A percentile compares a stretch with the other conserved stretches of the same genome.
phyloP scores from a whole-genome alignment of 53 echinoderm and acorn worm genomes.

The Echinarachnius parma region DNA sequence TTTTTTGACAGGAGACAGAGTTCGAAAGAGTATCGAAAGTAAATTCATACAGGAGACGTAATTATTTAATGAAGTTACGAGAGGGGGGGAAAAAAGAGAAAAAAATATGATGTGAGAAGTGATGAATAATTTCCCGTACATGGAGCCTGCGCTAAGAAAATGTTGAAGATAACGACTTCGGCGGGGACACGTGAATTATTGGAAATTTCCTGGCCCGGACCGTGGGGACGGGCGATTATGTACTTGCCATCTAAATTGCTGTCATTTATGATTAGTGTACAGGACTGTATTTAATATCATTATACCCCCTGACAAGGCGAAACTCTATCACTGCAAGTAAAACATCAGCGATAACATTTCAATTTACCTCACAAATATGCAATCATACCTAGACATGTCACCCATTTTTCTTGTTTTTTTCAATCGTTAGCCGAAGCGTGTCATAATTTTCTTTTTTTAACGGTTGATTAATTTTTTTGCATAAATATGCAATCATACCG shows the following conservation, averaged over 20 bases:
- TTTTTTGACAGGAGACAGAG: no score
- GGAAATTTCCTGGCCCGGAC: conserved; percentile 36
- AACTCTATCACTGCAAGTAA: background rate
- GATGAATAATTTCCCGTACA: conserved; percentile 44
- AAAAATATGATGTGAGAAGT: conserved; percentile 19
- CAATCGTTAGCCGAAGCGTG: no score
- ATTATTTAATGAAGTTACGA: conserved; percentile 25
- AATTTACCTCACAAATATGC: background rate
- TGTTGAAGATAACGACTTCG: conserved; percentile 28
- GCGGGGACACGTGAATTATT: conserved; percentile 37
- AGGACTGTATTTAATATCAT: conserved; percentile 30
- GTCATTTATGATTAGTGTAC: conserved; percentile 21
- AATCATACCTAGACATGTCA: conserved; percentile 1
- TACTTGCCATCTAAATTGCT: conserved; percentile 1
- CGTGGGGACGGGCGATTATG: conserved; percentile 35
- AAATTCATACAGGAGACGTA: conserved; percentile 19
- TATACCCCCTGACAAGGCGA: conserved; percentile 26
- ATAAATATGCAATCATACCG: no score
- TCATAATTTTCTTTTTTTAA: no score
- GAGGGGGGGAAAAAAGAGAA: conserved; percentile 31
- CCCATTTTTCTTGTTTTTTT: no score
- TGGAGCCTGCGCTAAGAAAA: conserved; percentile 42
- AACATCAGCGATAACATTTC: conserved; percentile 20
- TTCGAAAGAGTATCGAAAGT: no score
- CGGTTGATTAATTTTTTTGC: no score